Evolutionary conservation across 2,888 invertebrate species (phyloP).

Genomic region (Protonemura montana): DNA sequence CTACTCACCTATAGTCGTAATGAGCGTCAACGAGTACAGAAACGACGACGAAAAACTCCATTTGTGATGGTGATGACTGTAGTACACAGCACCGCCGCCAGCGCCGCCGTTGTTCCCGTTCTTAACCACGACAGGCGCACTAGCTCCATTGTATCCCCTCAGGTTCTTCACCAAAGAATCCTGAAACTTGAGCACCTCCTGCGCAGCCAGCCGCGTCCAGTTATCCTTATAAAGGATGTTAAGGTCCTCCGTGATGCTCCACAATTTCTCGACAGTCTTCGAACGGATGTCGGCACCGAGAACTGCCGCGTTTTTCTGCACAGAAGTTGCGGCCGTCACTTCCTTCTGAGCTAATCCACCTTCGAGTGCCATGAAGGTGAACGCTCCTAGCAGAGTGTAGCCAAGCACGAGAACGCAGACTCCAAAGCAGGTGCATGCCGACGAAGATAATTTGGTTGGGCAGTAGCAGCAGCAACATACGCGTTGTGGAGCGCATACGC

Average conservation of each 20-base stretch:
- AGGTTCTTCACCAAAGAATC: constrained; percentile 61
- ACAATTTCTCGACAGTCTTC: constrained; percentile 79
- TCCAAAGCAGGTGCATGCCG: constrained; percentile 81
- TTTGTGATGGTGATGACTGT: constrained; percentile 65
- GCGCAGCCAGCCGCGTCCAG: constrained; percentile 89
- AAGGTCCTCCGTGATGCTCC: constrained; percentile 86
- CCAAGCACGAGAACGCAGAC: constrained; percentile 85
- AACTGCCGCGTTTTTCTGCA: constrained; percentile 48
- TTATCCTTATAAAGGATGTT: constrained; percentile 91
- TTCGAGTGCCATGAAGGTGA: constrained; percentile 87
- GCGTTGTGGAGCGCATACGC: constrained; percentile 24
- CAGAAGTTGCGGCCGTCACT: constrained; percentile 49
- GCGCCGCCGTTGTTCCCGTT: constrained; percentile 49
- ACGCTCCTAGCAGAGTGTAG: constrained; percentile 91
- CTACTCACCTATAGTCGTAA: constrained; percentile 91
- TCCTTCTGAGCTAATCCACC: constrained; percentile 60
- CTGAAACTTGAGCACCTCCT: constrained; percentile 86
- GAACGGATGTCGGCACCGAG: constrained; percentile 69
- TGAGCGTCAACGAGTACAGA: constrained; percentile 90
- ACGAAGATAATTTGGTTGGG: constrained; percentile 62
- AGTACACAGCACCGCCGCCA: constrained; percentile 58
- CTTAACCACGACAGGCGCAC: constrained; percentile 44
- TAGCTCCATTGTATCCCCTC: constrained; percentile 53
- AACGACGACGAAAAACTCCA: constrained; percentile 95
- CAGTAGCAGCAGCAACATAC: constrained; percentile 67